phyloP scores from a whole-genome alignment of 2,888 invertebrate species.

The Beris morrisii region DNA sequence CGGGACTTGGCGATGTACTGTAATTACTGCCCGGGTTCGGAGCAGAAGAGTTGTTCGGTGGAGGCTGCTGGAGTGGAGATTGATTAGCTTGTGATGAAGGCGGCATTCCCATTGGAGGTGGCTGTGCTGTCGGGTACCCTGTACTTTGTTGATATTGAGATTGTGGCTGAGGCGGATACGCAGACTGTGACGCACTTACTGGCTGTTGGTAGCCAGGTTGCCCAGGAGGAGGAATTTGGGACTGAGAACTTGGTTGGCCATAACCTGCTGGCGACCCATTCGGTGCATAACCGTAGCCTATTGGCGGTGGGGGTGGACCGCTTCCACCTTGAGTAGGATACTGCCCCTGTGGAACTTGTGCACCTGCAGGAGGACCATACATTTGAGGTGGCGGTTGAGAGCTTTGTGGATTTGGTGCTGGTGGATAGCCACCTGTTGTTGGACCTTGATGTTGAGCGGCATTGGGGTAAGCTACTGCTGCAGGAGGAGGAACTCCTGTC shows the following conservation, averaged over 20 bases:
- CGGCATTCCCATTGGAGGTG: slow-evolving; percentile 47
- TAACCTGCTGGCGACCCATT: slow-evolving; percentile 52
- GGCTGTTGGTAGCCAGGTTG: slow-evolving; percentile 56
- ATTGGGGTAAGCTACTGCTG: slow-evolving; percentile 56
- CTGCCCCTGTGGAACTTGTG: slow-evolving; percentile 57
- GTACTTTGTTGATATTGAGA: slow-evolving; percentile 57
- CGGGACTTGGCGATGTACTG: slow-evolving; percentile 59
- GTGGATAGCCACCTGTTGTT: slow-evolving; percentile 57
- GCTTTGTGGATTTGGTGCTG: slow-evolving; percentile 52
- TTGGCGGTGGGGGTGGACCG: slow-evolving; percentile 57
- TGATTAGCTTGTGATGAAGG: slow-evolving; percentile 43
- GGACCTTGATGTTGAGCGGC: slow-evolving; percentile 58
- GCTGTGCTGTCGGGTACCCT: slow-evolving; percentile 50
- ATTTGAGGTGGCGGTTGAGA: slow-evolving; percentile 55
- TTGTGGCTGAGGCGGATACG: slow-evolving; percentile 55
- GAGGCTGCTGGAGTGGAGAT: slow-evolving; percentile 43
- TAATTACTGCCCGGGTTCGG: slow-evolving; percentile 53
- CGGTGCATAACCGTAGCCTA: slow-evolving; percentile 57
- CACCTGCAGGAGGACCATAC: slow-evolving; percentile 53
- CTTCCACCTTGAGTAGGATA: slow-evolving; percentile 49
- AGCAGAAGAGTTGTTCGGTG: slow-evolving; percentile 35
- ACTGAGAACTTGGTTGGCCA: slow-evolving; percentile 41
- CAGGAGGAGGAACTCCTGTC: slow-evolving; percentile 52
- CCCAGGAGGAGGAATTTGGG: slow-evolving; percentile 49
- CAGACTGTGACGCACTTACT: slow-evolving; percentile 49